A percentile compares a stretch with the other conserved stretches of the same genome.
Evolutionary conservation across 64 coral and sea anemone species (phyloP).

Genomic region (Platygyra sinensis): DNA sequence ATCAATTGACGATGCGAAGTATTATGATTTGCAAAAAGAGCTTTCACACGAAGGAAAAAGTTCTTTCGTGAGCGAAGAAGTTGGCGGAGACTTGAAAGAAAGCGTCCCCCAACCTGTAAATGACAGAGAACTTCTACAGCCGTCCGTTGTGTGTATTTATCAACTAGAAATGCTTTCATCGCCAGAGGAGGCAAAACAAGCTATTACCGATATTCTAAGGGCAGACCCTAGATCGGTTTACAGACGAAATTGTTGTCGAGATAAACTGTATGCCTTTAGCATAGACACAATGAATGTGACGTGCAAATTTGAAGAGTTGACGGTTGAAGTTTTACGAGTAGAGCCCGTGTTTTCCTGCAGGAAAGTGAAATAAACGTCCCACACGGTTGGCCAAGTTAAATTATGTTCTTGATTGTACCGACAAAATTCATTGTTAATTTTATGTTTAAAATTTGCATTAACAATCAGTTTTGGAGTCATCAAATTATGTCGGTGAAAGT

Average conservation of each 20-base stretch:
- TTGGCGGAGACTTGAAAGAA: not conserved
- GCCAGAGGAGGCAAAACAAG: slow-evolving; percentile 37
- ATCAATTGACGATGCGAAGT: not conserved
- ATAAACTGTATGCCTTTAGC: slow-evolving; percentile 59
- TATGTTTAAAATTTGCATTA: too few species aligned
- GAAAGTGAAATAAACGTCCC: not conserved
- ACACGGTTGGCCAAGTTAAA: too few species aligned
- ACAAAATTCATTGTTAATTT: too few species aligned
- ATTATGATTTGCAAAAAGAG: not conserved
- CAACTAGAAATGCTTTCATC: slow-evolving; percentile 56
- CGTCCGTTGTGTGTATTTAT: slow-evolving; percentile 20
- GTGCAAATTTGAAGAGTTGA: slow-evolving; percentile 61
- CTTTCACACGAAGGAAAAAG: not conserved
- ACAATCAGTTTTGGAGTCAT: too few species aligned
- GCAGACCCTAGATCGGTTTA: slow-evolving; percentile 72
- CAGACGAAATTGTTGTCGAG: slow-evolving; percentile 56
- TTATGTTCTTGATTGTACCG: too few species aligned
- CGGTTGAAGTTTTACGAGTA: slow-evolving; percentile 50
- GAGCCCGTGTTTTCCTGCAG: slow-evolving; percentile 49
- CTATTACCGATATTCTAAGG: slow-evolving; percentile 59
- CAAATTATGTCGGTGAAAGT: too few species aligned
- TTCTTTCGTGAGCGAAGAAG: not conserved
- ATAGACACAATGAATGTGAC: slow-evolving; percentile 66
- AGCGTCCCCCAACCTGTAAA: not conserved
- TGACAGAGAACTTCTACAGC: not conserved